Percentiles rank a stretch among this genome's conserved stretches.
phyloP scores from a whole-genome alignment of 2,888 invertebrate genomes.

The Drosophila stalkeri region DNA sequence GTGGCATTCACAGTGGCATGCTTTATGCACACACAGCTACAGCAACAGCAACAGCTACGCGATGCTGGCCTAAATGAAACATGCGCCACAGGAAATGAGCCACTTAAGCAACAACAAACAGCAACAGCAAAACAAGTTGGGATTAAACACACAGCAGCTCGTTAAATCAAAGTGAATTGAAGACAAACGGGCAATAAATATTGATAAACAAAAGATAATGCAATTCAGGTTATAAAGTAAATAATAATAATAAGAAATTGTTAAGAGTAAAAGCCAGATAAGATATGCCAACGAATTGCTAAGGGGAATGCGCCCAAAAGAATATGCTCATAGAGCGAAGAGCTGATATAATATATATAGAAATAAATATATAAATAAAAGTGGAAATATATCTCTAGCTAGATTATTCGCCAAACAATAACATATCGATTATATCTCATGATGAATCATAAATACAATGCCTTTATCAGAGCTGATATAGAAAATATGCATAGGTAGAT shows the following conservation, averaged over 20 bases:
- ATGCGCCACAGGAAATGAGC: constrained; percentile 13
- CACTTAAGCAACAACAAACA: constrained; percentile 14
- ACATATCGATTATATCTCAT: not conserved
- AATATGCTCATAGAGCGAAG: not conserved
- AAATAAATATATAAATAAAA: not conserved
- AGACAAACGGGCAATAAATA: constrained; percentile 12
- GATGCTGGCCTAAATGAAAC: constrained; percentile 6
- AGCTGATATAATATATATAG: not conserved
- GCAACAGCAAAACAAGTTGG: constrained; percentile 25
- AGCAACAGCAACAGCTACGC: not conserved
- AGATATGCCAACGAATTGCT: constrained; percentile 10
- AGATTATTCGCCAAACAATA: not conserved
- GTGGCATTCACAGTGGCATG: constrained; percentile 19
- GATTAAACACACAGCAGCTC: constrained; percentile 30
- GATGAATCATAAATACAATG: not conserved
- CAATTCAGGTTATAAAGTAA: constrained; percentile 5
- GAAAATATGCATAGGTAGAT: not conserved
- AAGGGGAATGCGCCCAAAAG: not conserved
- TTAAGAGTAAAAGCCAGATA: constrained; percentile 12
- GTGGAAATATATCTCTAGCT: not conserved
- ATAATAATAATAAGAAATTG: constrained; percentile 8
- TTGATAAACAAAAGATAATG: constrained; percentile 18
- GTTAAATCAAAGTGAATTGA: constrained; percentile 18
- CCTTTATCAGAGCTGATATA: not conserved
- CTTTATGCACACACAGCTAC: constrained; percentile 7